Conservation (phyloP, 2,888 invertebrate species). For the Callosobruchus maculatus region DNA sequence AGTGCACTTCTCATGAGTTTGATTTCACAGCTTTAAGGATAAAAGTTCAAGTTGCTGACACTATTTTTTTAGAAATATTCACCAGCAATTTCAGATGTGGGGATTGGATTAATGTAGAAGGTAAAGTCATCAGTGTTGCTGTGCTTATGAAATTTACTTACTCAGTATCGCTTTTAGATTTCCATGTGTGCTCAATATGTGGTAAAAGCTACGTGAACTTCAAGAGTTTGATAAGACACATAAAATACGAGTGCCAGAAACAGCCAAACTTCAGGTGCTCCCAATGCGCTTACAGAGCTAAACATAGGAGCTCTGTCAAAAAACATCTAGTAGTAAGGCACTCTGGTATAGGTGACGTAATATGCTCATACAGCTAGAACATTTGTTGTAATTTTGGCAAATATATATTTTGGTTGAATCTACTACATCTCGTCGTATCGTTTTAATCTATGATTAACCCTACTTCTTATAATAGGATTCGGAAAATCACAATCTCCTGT, state of each 20-base stretch:
- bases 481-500: too few species aligned
- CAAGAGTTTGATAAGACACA: slow-evolving; percentile 18
- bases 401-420: not conserved
- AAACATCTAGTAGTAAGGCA: not conserved
- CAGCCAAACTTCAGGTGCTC: slow-evolving; percentile 18
- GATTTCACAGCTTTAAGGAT: too few species aligned
- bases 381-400: not conserved
- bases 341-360: not conserved
- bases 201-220: slow-evolving; percentile 17
- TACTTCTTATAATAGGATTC: too few species aligned
- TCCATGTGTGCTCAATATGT: slow-evolving; percentile 15
- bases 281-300: not conserved
- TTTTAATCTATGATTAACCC: too few species aligned
- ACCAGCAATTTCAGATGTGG: too few species aligned
- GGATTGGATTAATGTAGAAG: not conserved
- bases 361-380: not conserved
- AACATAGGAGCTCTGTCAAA: not conserved
- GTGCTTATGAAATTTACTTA: not conserved
- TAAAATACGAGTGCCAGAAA: slow-evolving; percentile 24
- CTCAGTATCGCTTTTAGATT: not conserved
- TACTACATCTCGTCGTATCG: too few species aligned
- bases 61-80: too few species aligned
- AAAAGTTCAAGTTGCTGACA: too few species aligned
- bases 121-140: not conserved
- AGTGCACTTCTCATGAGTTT: too few species aligned